Conservation (phyloP, 2,888 invertebrate species). For the Ochropleura plecta region DNA sequence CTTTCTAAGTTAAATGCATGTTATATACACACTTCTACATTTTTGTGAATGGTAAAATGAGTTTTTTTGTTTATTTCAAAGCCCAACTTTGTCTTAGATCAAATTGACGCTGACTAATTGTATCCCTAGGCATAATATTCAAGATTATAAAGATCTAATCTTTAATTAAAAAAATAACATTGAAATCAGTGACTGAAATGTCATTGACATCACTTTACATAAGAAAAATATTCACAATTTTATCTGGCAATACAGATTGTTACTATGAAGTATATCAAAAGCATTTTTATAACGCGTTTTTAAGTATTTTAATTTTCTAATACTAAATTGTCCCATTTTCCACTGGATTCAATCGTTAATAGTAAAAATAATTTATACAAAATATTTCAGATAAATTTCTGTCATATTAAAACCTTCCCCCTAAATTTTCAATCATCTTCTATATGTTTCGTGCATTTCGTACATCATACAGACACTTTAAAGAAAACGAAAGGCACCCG, state of each 20-base stretch:
- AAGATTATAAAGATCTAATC: slow-evolving; percentile 87
- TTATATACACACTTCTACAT: slow-evolving; percentile 85
- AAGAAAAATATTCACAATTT: slow-evolving; percentile 91
- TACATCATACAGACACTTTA: slow-evolving; percentile 94
- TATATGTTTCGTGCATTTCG: slow-evolving; percentile 97
- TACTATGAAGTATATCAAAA: slow-evolving; percentile 87
- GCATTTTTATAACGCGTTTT: slow-evolving; percentile 80
- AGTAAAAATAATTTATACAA: slow-evolving; percentile 88
- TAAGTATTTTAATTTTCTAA: slow-evolving; percentile 84
- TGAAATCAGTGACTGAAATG: slow-evolving; percentile 89
- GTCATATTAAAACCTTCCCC: slow-evolving; percentile 79
- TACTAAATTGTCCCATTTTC: slow-evolving; percentile 87
- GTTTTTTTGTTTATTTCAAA: slow-evolving; percentile 75
- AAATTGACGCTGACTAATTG: slow-evolving; percentile 82
- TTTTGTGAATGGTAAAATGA: slow-evolving; percentile 81
- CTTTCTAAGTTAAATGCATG: slow-evolving; percentile 88
- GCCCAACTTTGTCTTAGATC: slow-evolving; percentile 79
- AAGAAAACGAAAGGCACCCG: slow-evolving; percentile 89
- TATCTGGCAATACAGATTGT: slow-evolving; percentile 91
- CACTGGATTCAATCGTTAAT: slow-evolving; percentile 87
- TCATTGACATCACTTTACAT: slow-evolving; percentile 87
- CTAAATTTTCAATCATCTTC: slow-evolving; percentile 92
- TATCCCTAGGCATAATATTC: slow-evolving; percentile 87
- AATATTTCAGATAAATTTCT: slow-evolving; percentile 85
- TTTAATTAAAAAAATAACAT: slow-evolving; percentile 87